A percentile compares a stretch with the other conserved stretches of the same genome.
Conservation (phyloP, 2,797 vertebrate species). For the Alca torda region DNA sequence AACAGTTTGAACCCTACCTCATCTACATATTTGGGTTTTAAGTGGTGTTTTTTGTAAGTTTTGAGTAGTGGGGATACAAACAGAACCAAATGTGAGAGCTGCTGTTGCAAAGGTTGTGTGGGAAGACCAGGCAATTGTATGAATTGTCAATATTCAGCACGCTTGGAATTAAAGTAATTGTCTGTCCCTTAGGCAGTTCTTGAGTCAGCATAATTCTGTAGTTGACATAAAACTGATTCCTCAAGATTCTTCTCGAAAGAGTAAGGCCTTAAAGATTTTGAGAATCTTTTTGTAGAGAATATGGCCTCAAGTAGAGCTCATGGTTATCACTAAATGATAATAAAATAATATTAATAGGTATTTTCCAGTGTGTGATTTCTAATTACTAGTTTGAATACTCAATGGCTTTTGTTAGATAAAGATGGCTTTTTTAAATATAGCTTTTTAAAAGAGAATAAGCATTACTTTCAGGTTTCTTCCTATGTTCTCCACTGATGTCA, state of each 20-base stretch:
- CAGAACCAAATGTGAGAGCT: background rate
- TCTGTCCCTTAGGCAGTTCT: background rate
- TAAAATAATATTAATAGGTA: background rate
- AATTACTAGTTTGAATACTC: background rate
- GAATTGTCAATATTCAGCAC: background rate
- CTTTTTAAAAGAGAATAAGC: background rate
- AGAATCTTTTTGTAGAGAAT: background rate
- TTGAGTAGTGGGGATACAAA: background rate
- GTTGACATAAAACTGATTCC: background rate
- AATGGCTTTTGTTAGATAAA: background rate
- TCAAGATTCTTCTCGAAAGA: background rate
- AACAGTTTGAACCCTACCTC: background rate
- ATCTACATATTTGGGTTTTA: background rate
- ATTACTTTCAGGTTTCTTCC: background rate
- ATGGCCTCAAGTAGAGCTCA: background rate
- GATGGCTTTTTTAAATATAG: background rate
- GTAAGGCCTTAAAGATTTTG: background rate
- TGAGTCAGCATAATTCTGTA: background rate
- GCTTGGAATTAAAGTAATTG: background rate
- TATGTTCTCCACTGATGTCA: background rate
- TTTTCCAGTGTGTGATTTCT: background rate
- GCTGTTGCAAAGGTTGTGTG: background rate
- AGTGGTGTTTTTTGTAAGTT: background rate
- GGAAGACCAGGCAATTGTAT: background rate
- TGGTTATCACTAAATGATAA: background rate